These are phyloP conservation scores for Lordiphosa fenestrarum DNA, from an alignment of 2,888 invertebrate species.

Conservation along the genomic window DNA sequence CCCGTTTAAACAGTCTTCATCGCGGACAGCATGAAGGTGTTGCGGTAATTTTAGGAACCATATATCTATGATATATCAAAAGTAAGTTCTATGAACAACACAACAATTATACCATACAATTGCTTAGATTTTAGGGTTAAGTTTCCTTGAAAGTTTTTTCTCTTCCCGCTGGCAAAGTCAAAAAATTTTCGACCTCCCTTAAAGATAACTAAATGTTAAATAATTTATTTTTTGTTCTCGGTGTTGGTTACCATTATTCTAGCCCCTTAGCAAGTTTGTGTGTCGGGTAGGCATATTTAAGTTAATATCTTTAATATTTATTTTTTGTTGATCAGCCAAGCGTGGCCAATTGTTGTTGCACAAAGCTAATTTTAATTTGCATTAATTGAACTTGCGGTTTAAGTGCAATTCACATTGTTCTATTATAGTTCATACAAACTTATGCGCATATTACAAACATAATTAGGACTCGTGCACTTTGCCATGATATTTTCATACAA, in stretches of 20 bases:
- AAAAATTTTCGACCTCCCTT: constrained; percentile 65
- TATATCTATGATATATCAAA: constrained; percentile 99
- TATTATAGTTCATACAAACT: constrained; percentile 17
- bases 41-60: constrained; percentile 92
- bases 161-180: constrained; percentile 47
- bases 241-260: constrained; percentile 46
- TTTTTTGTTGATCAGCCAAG: constrained; percentile 32
- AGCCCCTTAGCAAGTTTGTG: constrained; percentile 25
- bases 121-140: constrained; percentile 27
- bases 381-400: constrained; percentile 46
- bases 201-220: constrained; percentile 7
- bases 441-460: constrained; percentile 28
- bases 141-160: constrained; percentile 71
- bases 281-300: constrained; percentile 43
- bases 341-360: constrained; percentile 39
- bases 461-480: constrained; percentile 21
- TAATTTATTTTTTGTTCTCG: constrained; percentile 32
- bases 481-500: constrained; percentile 35
- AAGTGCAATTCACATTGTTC: constrained; percentile 26
- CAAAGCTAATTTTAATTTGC: constrained; percentile 33
- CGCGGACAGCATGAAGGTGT: constrained; percentile 74
- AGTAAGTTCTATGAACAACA: constrained; percentile 97
- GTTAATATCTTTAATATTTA: constrained; percentile 57
- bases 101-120: constrained; percentile 9
- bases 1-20: neutral